Evolutionary conservation across 2,113 vertebrate genomes (phyloP).

Genomic region (Cervus canadensis): DNA sequence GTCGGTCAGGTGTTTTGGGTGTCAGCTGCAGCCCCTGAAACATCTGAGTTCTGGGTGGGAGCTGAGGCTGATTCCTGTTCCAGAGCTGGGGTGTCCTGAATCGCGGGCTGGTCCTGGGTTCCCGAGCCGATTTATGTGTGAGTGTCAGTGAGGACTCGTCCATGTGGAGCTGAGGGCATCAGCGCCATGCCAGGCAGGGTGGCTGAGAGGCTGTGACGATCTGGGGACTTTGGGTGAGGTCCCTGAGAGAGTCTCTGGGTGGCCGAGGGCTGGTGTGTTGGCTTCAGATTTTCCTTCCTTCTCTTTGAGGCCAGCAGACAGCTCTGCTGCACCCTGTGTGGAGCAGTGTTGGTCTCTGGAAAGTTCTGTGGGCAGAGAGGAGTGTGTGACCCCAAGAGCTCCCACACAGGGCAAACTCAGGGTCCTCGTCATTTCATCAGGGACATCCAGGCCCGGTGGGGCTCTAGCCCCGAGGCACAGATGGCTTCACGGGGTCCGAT

Average conservation of each 20-base stretch:
- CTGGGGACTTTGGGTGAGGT: accelerated
- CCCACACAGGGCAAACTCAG: background rate
- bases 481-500: accelerated
- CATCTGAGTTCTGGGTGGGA: background rate
- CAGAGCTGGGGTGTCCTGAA: background rate
- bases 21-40: background rate
- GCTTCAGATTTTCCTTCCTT: background rate
- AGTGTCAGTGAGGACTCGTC: accelerated
- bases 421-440: background rate
- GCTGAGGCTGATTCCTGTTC: background rate
- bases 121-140: background rate
- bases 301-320: background rate
- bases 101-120: accelerated
- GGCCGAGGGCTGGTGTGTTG: background rate
- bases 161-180: background rate
- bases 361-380: too few relatives aligned
- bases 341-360: background rate
- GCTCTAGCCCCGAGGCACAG: accelerated
- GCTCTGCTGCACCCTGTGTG: background rate
- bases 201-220: background rate
- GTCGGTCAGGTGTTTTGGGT: background rate
- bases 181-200: background rate
- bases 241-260: background rate
- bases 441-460: background rate
- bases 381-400: background rate